Percentiles rank a stretch among this genome's conserved stretches.
These are phyloP conservation scores for Keiferia lycopersicella DNA, from an alignment of 2,888 invertebrate genomes.

Conservation along the genomic window DNA sequence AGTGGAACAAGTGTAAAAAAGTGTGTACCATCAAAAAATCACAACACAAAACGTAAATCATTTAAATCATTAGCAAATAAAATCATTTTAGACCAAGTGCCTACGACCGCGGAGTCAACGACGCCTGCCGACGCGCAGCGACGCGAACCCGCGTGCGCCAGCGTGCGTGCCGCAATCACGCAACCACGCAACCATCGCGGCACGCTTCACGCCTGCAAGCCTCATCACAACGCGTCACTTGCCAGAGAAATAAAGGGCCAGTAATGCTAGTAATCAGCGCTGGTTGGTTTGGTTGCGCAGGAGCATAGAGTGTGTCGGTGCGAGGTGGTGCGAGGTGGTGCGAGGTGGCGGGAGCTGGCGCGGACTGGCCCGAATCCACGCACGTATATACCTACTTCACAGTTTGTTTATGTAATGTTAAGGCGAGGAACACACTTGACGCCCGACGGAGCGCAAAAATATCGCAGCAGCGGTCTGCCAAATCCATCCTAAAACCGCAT, in stretches of 20 bases:
- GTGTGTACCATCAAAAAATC: no score
- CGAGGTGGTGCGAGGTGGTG: background rate
- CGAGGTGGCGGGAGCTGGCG: background rate
- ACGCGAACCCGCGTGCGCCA: slow-evolving; percentile 31
- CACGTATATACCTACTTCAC: no score
- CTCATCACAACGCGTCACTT: background rate
- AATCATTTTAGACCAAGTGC: no score
- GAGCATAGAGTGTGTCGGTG: background rate
- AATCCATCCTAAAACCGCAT: no score
- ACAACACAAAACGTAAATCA: no score
- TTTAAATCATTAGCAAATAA: no score
- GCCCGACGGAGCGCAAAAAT: no score
- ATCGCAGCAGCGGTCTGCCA: no score
- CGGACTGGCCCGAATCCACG: background rate
- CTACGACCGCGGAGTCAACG: background rate
- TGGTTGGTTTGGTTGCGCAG: slow-evolving; percentile 4
- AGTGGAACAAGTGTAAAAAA: no score
- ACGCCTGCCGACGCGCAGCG: slow-evolving; percentile 35
- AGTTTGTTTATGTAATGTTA: background rate
- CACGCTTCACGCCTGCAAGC: background rate
- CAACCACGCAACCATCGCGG: background rate
- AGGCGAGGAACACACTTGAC: no score
- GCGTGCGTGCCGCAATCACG: slow-evolving; percentile 18
- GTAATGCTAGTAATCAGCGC: background rate
- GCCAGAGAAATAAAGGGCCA: background rate